Conservation (phyloP, 1,140 invertebrate genomes). For the Ruditapes philippinarum region DNA sequence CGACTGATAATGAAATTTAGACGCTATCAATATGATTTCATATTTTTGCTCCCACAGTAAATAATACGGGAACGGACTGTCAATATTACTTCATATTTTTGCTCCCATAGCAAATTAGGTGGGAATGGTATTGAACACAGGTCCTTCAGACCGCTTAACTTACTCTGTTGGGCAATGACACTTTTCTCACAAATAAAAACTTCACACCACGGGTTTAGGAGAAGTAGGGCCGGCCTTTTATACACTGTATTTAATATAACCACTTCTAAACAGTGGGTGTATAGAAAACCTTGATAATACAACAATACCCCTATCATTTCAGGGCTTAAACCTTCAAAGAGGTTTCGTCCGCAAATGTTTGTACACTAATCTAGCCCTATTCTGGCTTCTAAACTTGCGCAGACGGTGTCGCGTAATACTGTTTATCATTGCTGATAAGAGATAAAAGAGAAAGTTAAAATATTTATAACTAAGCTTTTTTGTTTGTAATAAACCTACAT, state of each 20-base stretch:
- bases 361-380: neutral
- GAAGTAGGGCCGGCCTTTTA: neutral
- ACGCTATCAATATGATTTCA: too few relatives aligned
- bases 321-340: slow-evolving; percentile 9
- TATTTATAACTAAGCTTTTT: too few relatives aligned
- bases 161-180: neutral
- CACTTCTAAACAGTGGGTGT: neutral
- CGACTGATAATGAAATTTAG: too few relatives aligned
- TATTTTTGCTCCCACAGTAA: too few relatives aligned
- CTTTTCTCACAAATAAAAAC: neutral
- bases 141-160: neutral
- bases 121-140: neutral
- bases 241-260: neutral
- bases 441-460: neutral
- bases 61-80: too few relatives aligned
- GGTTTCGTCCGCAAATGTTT: neutral
- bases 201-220: slow-evolving; percentile 7
- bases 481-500: too few relatives aligned
- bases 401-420: neutral
- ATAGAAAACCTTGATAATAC: slow-evolving; percentile 1
- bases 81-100: too few relatives aligned
- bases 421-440: slow-evolving; percentile 5
- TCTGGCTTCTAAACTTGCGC: neutral
- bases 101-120: neutral
- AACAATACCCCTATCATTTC: slow-evolving; percentile 3